Percentiles rank a stretch among this genome's conserved stretches.
Evolutionary conservation across 2,888 invertebrate species (phyloP).

Genomic region (Andrena dorsata): DNA sequence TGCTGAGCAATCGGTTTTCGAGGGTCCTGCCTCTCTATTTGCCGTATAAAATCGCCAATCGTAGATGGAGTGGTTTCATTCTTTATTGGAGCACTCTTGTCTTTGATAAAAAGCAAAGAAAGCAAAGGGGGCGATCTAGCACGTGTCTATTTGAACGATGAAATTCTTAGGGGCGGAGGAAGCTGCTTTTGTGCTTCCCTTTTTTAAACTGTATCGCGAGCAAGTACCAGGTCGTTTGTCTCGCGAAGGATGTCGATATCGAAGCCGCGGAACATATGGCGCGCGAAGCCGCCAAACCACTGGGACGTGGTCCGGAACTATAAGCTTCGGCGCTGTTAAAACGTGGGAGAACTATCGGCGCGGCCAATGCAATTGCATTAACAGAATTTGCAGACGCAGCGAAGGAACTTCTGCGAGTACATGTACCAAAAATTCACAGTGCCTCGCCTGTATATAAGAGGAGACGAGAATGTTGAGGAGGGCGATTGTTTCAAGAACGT

Average conservation of each 20-base stretch:
- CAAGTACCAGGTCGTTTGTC: slow-evolving; percentile 48
- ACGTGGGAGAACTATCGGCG: slow-evolving; percentile 19
- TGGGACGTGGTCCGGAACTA: slow-evolving; percentile 18
- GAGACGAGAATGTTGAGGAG: not conserved
- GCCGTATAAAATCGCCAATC: slow-evolving; percentile 46
- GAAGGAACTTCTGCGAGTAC: not conserved
- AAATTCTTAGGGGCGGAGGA: slow-evolving; percentile 1
- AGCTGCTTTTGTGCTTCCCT: slow-evolving; percentile 1
- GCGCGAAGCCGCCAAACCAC: slow-evolving; percentile 46
- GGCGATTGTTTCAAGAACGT: not conserved
- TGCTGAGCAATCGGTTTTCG: slow-evolving; percentile 47
- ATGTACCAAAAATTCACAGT: not conserved
- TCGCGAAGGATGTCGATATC: slow-evolving; percentile 51
- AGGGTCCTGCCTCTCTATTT: slow-evolving; percentile 39
- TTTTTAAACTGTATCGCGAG: not conserved
- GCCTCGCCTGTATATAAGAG: not conserved
- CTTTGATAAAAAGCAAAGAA: slow-evolving; percentile 3
- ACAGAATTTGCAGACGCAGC: not conserved
- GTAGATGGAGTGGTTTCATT: not conserved
- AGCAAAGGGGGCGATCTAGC: not conserved
- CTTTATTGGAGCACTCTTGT: not conserved
- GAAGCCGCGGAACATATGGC: slow-evolving; percentile 58
- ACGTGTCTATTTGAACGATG: not conserved
- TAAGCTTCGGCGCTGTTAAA: slow-evolving; percentile 30
- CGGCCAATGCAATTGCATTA: slow-evolving; percentile 22